Evolutionary conservation across 1,140 invertebrate genomes (phyloP), one percentile per base, ranked within the genome.

Genomic region (Aphelinus certus): DNA sequence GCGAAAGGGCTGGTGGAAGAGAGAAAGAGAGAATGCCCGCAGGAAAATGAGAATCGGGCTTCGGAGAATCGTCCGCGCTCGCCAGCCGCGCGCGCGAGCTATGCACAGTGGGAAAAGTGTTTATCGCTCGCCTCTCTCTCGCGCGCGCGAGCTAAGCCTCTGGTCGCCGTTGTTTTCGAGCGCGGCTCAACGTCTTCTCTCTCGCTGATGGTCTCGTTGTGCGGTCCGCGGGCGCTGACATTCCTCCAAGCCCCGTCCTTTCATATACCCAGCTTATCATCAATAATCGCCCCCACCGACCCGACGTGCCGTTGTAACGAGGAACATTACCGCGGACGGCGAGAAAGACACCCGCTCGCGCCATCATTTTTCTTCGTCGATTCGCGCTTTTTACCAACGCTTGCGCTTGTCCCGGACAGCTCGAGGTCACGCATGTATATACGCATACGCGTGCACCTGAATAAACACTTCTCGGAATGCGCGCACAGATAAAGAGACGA

Each of bases 291-390:
- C 46, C 5, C 3, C n/a, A 2, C 7, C 2, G 47, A 43, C 49
- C 26, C 4, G 56, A 1, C 63, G 46, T 6, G 2, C 1, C 57
- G 26, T 26, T 53, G 51, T 9, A 4, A 53, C 51, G 51, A 6
- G 51, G 9, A 53, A 6, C 9, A 6, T 6, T 9, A 26, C 26
- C 26, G 26, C 26, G 26, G 45, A 64, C n/a, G 6, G 46, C 2
- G 70, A n/a, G 42, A 61, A 49, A 61, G n/a, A 56, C 62, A 43
- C 26, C 26, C 26, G 26, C 26, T 26, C 26, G 26, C 26, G 26
- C 26, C 26, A 56, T 70, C 67, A 65, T 70, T 75, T 64, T 63
- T 75, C 66, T 49, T 75, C 3, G 43, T 58, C 51, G 51, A 64
- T 75, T 64, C 26, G 46, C 47, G 47, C 26, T 71, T 53, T 62